These are phyloP conservation scores for Philereme transversata DNA, from an alignment of 2,888 invertebrate species.

Conservation along the genomic window DNA sequence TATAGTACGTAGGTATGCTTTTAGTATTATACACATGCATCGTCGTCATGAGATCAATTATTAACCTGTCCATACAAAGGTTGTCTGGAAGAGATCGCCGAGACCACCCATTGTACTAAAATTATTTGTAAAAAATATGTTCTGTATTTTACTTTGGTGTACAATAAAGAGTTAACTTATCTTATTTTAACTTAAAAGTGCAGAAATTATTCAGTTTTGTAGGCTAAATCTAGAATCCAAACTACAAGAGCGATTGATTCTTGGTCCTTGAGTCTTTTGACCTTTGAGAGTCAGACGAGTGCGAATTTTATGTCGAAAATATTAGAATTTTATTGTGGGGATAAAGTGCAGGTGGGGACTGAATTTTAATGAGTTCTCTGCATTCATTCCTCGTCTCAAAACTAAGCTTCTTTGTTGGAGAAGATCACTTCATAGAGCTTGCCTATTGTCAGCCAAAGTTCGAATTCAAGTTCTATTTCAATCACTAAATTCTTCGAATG, in stretches of 20 bases:
- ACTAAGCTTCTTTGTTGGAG: conserved; percentile 19
- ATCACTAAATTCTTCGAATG: conserved; percentile 8
- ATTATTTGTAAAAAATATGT: too few species aligned
- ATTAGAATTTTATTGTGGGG: conserved; percentile 35
- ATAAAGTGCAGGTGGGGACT: conserved; percentile 38
- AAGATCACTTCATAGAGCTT: conserved; percentile 11
- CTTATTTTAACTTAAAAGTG: too few species aligned
- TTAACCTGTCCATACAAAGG: too few species aligned
- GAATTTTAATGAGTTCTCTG: conserved; percentile 35
- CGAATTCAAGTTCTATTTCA: conserved; percentile 11
- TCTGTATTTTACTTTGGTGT: too few species aligned
- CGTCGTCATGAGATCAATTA: too few species aligned
- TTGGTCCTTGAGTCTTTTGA: conserved; percentile 26
- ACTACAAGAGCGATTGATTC: conserved; percentile 35
- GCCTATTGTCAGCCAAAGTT: conserved; percentile 14
- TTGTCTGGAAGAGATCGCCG: too few species aligned
- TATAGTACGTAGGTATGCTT: too few species aligned
- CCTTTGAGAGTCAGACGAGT: conserved; percentile 36
- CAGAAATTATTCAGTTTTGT: background rate
- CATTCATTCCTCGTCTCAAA: conserved; percentile 22
- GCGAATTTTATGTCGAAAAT: conserved; percentile 34
- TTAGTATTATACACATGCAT: too few species aligned
- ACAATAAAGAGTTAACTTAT: too few species aligned
- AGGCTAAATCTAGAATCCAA: conserved; percentile 12
- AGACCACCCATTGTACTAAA: too few species aligned